Base-by-base conservation (phyloP, 2,797 vertebrate genomes). In the Acrossocheilus wenchowensis region DNA sequence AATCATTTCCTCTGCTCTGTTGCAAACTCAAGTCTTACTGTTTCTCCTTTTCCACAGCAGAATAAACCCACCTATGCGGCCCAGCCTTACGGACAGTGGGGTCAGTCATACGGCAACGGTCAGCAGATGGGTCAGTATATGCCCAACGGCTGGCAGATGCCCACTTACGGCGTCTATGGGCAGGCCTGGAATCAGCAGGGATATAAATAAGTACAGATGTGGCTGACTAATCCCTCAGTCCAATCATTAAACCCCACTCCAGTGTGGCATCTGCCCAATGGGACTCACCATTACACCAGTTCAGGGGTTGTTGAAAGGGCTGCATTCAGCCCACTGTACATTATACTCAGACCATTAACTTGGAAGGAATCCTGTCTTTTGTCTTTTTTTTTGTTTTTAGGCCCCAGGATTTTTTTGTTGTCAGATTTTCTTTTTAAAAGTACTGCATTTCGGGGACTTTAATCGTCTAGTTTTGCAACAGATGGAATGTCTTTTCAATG, bases 141-240 rank as follows among this genome's bases (percentile, higher is more conserved):
- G 93, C 97, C 97, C 75, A 99, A 99, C 6, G 97, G 98, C 84
- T 99, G 98, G 98, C 98, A 98, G 91, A 96, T 99, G 87, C 98
- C 98, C 84, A 94, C 97, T 78, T 99, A 99, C 12, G 95, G 97
- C 36, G 94, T 99, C 87, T 99, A 99, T 83, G 94, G 98, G 82
- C 98, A 99, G 92, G 95, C 98, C 0, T 99, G 98, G 98, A 99
- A 96, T 93, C 98, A 99, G 92, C 98, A 98, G 93, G 97, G 98
- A 92, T 99, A 98, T 90, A 98, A 96, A 97, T 99, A 97, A 97
- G 97, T 95, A 95, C 91, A 90, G 88, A 43, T 84, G 89, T 89
- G 92, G 92, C 91, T 84, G 78, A 64, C 15, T 74, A 81, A 74
- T 78, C 69, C 87, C 54, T 88, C 81, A 78, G 83, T 86, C 54